A percentile compares a stretch with the other conserved stretches of the same genome.
Conservation (phyloP, 2,797 vertebrate species). For the Megalops cyprinoides region DNA sequence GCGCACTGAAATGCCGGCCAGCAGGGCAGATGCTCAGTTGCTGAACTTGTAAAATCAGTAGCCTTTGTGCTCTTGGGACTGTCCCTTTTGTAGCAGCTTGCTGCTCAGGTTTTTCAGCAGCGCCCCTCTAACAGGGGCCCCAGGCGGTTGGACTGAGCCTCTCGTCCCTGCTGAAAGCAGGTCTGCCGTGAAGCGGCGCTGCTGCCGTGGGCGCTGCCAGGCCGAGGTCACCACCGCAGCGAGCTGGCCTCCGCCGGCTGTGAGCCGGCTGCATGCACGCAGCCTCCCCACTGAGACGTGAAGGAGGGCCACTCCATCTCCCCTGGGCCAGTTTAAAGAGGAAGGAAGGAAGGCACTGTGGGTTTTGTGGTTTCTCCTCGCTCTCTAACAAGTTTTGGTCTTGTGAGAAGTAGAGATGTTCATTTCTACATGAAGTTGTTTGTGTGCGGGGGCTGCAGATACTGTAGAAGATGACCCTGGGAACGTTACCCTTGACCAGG, state of each 20-base stretch:
- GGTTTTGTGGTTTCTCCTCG: constrained; percentile 55
- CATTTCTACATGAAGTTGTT: neutral
- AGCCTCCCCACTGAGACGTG: neutral
- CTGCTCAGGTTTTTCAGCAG: no score
- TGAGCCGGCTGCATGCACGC: no score
- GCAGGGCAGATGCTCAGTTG: no score
- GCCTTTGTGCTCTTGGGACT: neutral
- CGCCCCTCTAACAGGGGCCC: no score
- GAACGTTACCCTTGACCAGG: neutral
- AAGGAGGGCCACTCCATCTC: neutral
- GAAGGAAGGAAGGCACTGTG: constrained; percentile 52
- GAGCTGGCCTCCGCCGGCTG: neutral
- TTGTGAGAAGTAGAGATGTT: neutral
- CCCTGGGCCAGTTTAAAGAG: constrained; percentile 27
- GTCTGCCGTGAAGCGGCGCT: neutral
- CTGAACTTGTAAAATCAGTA: neutral
- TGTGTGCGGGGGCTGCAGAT: neutral
- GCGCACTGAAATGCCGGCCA: no score
- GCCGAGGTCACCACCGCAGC: neutral
- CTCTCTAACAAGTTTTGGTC: neutral
- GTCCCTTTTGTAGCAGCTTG: neutral
- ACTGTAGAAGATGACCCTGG: neutral
- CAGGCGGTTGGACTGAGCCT: neutral
- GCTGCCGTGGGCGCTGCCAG: neutral
- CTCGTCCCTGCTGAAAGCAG: neutral